These are phyloP conservation scores for Eupithecia abbreviata DNA, from an alignment of 2,888 invertebrate species.

Conservation along the genomic window DNA sequence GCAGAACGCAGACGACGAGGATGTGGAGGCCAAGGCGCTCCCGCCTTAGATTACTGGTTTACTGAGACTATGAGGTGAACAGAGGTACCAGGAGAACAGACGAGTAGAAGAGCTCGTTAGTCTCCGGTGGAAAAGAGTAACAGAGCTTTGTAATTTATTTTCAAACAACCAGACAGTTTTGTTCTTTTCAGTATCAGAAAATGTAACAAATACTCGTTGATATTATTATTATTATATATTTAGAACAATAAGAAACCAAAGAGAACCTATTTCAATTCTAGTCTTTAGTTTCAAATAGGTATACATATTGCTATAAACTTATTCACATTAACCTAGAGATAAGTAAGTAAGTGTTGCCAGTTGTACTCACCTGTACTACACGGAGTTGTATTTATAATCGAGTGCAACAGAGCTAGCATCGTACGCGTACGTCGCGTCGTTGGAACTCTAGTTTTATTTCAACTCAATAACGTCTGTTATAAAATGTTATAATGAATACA, in stretches of 20 bases:
- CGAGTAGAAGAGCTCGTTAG: neutral
- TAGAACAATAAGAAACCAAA: neutral
- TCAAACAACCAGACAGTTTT: neutral
- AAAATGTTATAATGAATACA: neutral
- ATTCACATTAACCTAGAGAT: neutral
- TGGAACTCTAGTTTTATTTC: neutral
- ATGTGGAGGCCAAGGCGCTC: constrained; percentile 16
- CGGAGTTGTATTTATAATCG: neutral
- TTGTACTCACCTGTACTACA: neutral
- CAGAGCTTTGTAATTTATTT: neutral
- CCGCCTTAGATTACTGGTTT: constrained; percentile 23
- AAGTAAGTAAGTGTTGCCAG: neutral
- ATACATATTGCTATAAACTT: neutral
- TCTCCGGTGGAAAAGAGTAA: neutral
- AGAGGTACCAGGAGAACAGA: neutral
- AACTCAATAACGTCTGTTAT: neutral
- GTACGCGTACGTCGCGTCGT: neutral
- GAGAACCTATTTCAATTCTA: neutral
- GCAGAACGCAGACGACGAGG: constrained; percentile 33
- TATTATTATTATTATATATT: neutral
- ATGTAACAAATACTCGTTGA: neutral
- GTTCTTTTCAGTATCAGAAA: neutral
- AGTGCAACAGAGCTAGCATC: neutral
- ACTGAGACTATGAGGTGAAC: neutral
- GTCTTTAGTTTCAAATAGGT: neutral